Evolutionary conservation across 2,797 vertebrate genomes (phyloP).

Genomic region (Kryptopterus vitreolus): DNA sequence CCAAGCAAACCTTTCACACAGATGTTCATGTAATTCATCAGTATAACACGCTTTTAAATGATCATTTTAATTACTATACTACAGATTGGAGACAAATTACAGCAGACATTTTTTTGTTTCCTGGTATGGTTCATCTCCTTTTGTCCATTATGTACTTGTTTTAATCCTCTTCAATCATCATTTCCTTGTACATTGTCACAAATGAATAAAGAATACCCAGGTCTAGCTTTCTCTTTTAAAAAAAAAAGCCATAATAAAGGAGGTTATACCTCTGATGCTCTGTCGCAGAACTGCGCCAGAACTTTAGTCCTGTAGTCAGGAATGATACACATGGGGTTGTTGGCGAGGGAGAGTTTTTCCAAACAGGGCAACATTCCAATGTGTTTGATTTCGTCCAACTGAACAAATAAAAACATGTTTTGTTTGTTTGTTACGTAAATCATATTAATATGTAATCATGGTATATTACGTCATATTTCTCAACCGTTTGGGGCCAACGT

Average conservation of each 20-base stretch:
- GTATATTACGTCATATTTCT: too few species aligned
- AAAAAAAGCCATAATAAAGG: not conserved
- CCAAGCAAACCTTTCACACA: conserved; percentile 86
- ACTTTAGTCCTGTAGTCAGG: conserved; percentile 97
- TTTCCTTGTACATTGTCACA: too few species aligned
- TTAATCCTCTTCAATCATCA: too few species aligned
- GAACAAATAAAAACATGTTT: conserved; percentile 58
- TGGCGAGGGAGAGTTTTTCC: conserved; percentile 83
- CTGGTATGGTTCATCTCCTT: not conserved
- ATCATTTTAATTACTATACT: not conserved
- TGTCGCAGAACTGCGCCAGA: conserved; percentile 92
- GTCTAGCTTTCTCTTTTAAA: not conserved
- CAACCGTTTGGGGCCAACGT: not conserved
- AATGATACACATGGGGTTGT: conserved; percentile 91
- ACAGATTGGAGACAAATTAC: not conserved
- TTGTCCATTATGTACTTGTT: too few species aligned
- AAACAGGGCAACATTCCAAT: conserved; percentile 89
- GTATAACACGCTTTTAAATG: not conserved
- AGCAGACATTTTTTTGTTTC: not conserved
- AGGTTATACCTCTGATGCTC: conserved; percentile 89
- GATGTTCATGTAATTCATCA: not conserved
- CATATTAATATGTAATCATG: too few species aligned
- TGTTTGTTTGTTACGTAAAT: not conserved
- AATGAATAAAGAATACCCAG: not conserved
- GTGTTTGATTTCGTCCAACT: conserved; percentile 90